Evolutionary conservation across 2,888 invertebrate genomes (phyloP).

Genomic region (Calameuta pallipes): DNA sequence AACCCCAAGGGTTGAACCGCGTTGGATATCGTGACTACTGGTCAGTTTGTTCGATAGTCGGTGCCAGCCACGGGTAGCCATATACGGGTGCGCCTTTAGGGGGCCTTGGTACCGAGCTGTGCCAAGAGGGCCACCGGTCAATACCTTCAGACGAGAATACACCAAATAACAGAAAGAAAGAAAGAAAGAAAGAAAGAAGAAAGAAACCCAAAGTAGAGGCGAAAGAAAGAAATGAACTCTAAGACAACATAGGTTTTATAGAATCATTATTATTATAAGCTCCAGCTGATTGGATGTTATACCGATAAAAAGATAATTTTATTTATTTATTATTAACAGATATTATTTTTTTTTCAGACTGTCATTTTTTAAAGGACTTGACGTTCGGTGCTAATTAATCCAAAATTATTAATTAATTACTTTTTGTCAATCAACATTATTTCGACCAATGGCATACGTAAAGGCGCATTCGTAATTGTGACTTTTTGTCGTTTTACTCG

Average conservation of each 20-base stretch:
- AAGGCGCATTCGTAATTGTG: slow-evolving; percentile 27
- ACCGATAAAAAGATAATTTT: no score
- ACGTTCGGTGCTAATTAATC: no score
- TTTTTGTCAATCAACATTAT: slow-evolving; percentile 35
- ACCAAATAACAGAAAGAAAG: not conserved
- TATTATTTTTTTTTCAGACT: no score
- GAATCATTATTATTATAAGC: not conserved
- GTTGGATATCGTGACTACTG: slow-evolving; percentile 65
- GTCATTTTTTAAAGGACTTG: no score
- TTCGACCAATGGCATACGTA: slow-evolving; percentile 9
- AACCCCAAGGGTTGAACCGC: slow-evolving; percentile 19
- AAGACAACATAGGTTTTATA: not conserved
- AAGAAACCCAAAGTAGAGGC: not conserved
- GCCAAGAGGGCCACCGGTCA: slow-evolving; percentile 66
- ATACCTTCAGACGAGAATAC: slow-evolving; percentile 53
- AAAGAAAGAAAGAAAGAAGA: not conserved
- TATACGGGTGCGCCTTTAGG: slow-evolving; percentile 40
- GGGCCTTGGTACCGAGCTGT: slow-evolving; percentile 65
- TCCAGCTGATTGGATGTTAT: no score
- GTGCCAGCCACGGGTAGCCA: slow-evolving; percentile 62
- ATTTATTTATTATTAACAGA: no score
- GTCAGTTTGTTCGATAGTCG: slow-evolving; percentile 67
- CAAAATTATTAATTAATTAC: no score
- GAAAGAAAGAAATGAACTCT: not conserved
- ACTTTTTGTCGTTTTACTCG: slow-evolving; percentile 43